Base-by-base conservation (phyloP, 2,888 invertebrate species). In the Therioaphis trifolii region DNA sequence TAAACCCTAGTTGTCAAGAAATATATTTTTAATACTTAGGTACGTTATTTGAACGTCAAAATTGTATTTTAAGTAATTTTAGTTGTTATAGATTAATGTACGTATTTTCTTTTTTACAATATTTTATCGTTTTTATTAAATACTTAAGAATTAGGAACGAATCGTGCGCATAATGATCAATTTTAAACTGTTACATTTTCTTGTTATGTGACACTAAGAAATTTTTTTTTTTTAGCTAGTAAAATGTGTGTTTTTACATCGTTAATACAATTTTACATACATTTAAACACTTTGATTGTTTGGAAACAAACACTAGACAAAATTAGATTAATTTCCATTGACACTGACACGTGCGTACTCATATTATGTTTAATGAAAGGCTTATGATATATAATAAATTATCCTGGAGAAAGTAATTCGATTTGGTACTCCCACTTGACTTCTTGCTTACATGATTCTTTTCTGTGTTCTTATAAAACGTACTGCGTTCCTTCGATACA, bases 351-450 rank as follows among this genome's bases (percentile, higher is more conserved):
- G 80, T 72, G 80, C 71, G 55, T 43, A 77, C 66, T 55, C 21
- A 69, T 63, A 27, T 27, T 40, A 52, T 63, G 5, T 71, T 61
- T 61, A 80, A 80, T 61, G 80, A 80, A 72, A 80, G 61, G 71
- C 21, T 27, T 35, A 35, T 35, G 7, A 35, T 35, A 35, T 52
- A 27, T 63, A 12, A 80, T 61, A 80, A 80, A 72, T 80, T 72
- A 72, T 72, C 49, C 11, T 3, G 49, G 80, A 72, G 80, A 80
- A 80, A 80, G 80, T 72, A 61, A 61, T 71, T 72, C 46, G 27
- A 58, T 80, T 72, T 35, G n/a, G 35, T 24, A 49, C 80, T 63
- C 80, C 80, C 72, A 80, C 80, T 29, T 11, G 21, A 35, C 11
- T 43, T n/a, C 27, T 46, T n/a, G 12, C n/a, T 40, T 21, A 24